Evolutionary conservation across 2,113 vertebrate genomes (phyloP).

Genomic region (Mus pahari): DNA sequence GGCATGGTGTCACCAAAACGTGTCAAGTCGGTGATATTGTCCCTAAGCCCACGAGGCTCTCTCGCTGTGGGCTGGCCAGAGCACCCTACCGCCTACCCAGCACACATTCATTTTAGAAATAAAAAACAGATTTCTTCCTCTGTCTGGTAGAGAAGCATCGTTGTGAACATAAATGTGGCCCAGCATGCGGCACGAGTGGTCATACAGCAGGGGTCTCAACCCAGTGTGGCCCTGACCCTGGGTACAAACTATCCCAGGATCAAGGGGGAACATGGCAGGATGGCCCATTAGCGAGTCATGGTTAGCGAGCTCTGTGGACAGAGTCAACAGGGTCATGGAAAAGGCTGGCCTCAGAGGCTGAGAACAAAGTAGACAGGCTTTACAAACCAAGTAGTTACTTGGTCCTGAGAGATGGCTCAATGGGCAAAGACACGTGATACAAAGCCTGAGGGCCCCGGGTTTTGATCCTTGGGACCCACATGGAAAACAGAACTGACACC

Average conservation of each 20-base stretch:
- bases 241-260: not conserved
- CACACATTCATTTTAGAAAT: not conserved
- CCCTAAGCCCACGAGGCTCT: not conserved
- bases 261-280: accelerated
- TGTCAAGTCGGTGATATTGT: not conserved
- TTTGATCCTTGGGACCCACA: too few species aligned
- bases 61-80: not conserved
- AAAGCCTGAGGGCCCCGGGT: too few species aligned
- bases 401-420: not conserved
- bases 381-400: not conserved
- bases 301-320: not conserved
- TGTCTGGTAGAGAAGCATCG: not conserved
- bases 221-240: not conserved
- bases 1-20: not conserved
- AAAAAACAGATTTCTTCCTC: not conserved
- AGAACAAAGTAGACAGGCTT: not conserved
- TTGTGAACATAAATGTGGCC: not conserved
- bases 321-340: not conserved
- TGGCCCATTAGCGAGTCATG: not conserved
- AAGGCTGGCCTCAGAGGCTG: not conserved
- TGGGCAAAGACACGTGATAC: too few species aligned
- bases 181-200: too few species aligned
- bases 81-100: not conserved
- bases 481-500: too few species aligned
- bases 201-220: not conserved